These are phyloP conservation scores for Pollenia labialis DNA, from an alignment of 2,888 invertebrate genomes.

Conservation along the genomic window DNA sequence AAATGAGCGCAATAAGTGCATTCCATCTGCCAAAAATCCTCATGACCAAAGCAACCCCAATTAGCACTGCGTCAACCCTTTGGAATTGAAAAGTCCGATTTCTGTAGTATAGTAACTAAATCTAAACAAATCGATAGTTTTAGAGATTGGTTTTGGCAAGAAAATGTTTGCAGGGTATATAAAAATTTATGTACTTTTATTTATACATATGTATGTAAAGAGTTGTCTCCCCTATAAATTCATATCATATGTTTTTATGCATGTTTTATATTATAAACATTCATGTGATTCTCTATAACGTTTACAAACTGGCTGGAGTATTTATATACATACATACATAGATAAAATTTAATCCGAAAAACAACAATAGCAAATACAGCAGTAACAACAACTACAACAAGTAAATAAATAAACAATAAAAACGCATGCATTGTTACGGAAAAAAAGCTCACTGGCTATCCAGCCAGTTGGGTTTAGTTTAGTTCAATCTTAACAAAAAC, in stretches of 20 bases:
- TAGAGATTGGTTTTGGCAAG: too few species aligned
- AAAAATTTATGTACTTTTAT: not conserved
- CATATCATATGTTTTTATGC: not conserved
- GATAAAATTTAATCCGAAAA: constrained; percentile 45
- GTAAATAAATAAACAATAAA: constrained; percentile 54
- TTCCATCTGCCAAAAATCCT: too few species aligned
- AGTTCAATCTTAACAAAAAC: constrained; percentile 37
- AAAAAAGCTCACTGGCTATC: constrained; percentile 32
- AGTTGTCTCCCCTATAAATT: constrained; percentile 36
- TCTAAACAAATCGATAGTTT: too few species aligned
- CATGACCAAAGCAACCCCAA: too few species aligned
- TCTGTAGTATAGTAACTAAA: too few species aligned
- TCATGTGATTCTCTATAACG: constrained; percentile 36
- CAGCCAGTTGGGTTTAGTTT: not conserved
- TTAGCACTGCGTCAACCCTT: too few species aligned
- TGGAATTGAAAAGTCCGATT: too few species aligned
- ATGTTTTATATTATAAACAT: constrained; percentile 17
- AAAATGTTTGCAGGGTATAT: not conserved
- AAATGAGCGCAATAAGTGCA: too few species aligned
- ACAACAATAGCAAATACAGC: not conserved
- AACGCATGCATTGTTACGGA: constrained; percentile 41
- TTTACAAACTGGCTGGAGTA: constrained; percentile 39
- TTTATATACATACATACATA: constrained; percentile 20
- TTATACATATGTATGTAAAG: not conserved
- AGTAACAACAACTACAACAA: constrained; percentile 23